Base-by-base conservation (phyloP, 2,113 vertebrate genomes). In the Calidris pygmaea region DNA sequence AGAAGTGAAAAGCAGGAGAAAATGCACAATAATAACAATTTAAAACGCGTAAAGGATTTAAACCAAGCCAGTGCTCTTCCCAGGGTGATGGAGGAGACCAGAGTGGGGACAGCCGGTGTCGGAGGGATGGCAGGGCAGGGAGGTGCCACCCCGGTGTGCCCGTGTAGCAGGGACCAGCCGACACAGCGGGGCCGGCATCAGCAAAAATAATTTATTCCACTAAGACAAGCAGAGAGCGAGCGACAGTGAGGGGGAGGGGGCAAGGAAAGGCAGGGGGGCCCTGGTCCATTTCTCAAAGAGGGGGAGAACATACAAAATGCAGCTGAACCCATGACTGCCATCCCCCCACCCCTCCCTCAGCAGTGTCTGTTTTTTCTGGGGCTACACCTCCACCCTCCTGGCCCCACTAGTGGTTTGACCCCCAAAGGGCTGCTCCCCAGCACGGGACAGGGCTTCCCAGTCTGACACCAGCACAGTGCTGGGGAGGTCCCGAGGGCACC, bases 121-220 rank as follows among this genome's bases (percentile, higher is more conserved):
- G 12, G 45, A 30, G 48, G 14, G 11, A 30, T 0, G 1, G 43
- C 34, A 75, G 67, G 59, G 56, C 60, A 6, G 21, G 32, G 45
- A 56, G 1, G 20, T 4, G 87, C 4, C 13, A 66, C 35, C 29
- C 53, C 3, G 5, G 37, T 17, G 12, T 4, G 23, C 15, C 50
- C 6, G 2, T 1, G 1, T 21, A 48, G 55, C 81, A 95, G 70
- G 74, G 74, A 91, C 4, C 62, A 60, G 85, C 55, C 0, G 0
- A 91, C 45, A 86, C 59, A 89, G 75, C 15, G 0, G 48, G 48
- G 65, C 81, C 3, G n/a, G 78, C 8, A 1, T 92, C 9, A 4
- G 90, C 95, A 96, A 97, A 97, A 96, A 97, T 96, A 95, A 96
- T 97, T 97, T 97, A 97, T 97, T 97, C 70, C 96, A 93, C 94